phyloP scores from a whole-genome alignment of 2,797 vertebrate species.

The Gallinago solitaria region DNA sequence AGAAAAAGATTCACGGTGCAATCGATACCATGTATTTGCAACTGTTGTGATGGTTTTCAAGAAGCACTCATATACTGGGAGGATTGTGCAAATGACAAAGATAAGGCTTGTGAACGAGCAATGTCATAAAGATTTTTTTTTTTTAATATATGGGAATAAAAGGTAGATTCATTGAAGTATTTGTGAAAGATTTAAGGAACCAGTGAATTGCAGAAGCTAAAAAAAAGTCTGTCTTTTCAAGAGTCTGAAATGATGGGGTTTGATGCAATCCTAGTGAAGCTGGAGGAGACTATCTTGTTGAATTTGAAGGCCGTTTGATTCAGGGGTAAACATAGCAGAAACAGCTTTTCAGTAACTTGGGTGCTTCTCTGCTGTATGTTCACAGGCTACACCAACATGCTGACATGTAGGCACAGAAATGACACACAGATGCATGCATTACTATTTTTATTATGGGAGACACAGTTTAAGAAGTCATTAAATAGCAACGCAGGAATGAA shows the following conservation, averaged over 20 bases:
- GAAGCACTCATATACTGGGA: background rate
- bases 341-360: accelerated
- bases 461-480: background rate
- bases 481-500: too few species aligned
- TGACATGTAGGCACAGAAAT: background rate
- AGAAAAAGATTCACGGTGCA: background rate
- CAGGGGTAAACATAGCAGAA: too few species aligned
- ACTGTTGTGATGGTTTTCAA: background rate
- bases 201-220: background rate
- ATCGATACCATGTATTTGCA: background rate
- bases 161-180: background rate
- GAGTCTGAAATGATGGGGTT: background rate
- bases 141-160: background rate
- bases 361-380: background rate
- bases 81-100: background rate
- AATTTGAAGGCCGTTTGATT: background rate
- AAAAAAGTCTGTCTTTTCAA: background rate
- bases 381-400: accelerated
- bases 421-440: accelerated
- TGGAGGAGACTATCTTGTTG: background rate
- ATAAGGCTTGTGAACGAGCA: background rate
- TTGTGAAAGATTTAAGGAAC: background rate
- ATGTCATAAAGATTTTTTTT: background rate
- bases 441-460: background rate
- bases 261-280: background rate